phyloP scores from a whole-genome alignment of 2,113 vertebrate genomes.

The Tretioscincus oriximinensis region DNA sequence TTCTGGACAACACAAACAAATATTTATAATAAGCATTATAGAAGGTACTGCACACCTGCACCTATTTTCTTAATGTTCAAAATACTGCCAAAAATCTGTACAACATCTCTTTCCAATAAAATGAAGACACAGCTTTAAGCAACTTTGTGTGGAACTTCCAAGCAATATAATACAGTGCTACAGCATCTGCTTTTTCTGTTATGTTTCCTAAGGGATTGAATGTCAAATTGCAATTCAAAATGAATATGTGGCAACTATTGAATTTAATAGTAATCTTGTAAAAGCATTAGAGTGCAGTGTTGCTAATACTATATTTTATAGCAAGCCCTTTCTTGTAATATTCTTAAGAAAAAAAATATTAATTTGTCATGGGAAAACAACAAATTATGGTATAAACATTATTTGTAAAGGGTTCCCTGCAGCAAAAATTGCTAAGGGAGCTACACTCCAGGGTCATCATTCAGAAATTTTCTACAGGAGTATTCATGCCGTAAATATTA shows the following conservation, averaged over 20 bases:
- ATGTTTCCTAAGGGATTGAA: background rate
- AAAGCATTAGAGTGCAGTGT: background rate
- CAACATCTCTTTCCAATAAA: conserved; percentile 11
- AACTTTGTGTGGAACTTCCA: background rate
- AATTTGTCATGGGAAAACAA: conserved; percentile 12
- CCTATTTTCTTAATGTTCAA: conserved; percentile 5
- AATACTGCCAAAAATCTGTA: conserved; percentile 15
- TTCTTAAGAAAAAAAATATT: background rate
- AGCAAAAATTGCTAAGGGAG: background rate
- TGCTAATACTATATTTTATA: conserved; percentile 10
- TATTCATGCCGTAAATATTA: background rate
- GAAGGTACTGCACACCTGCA: background rate
- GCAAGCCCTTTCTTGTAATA: background rate
- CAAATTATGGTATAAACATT: background rate
- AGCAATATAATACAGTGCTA: background rate
- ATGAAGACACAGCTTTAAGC: conserved; percentile 18
- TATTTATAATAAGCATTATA: background rate
- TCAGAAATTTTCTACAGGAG: conserved; percentile 3
- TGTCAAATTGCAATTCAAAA: background rate
- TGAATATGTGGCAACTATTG: background rate
- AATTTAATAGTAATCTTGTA: conserved; percentile 8
- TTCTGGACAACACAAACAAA: background rate
- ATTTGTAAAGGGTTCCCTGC: background rate
- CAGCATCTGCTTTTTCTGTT: conserved; percentile 12
- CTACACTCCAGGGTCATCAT: conserved; percentile 2